Evolutionary conservation across 2,888 invertebrate species (phyloP).

Genomic region (Brachypalpus laphriformis): DNA sequence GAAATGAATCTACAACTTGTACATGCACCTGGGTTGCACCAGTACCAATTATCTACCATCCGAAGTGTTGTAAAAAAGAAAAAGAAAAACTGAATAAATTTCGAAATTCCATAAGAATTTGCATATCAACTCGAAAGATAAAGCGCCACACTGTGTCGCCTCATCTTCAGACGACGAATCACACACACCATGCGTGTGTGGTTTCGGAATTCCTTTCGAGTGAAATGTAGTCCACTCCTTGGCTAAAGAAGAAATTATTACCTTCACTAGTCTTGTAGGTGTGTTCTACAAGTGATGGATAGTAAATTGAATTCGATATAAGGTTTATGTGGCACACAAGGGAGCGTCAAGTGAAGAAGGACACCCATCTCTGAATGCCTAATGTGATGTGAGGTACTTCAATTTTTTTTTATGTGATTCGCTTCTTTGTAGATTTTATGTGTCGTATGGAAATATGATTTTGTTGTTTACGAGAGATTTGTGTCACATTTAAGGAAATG

Average conservation of each 20-base stretch:
- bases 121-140: constrained; percentile 19
- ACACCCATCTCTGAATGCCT: constrained; percentile 4
- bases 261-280: constrained; percentile 20
- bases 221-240: constrained; percentile 36
- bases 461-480: constrained; percentile 8
- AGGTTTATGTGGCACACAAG: neutral
- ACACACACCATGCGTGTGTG: neutral
- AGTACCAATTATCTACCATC: too few relatives aligned
- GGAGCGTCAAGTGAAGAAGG: constrained; percentile 21
- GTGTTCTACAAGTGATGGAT: constrained; percentile 43
- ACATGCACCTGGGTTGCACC: constrained; percentile 18
- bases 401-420: neutral
- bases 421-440: neutral
- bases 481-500: neutral
- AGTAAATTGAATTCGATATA: constrained; percentile 28
- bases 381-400: neutral
- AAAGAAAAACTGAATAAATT: constrained; percentile 21
- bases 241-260: constrained; percentile 27
- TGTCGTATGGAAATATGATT: constrained; percentile 7
- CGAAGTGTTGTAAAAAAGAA: neutral
- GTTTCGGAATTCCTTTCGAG: constrained; percentile 1
- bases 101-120: constrained; percentile 19
- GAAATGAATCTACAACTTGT: neutral
- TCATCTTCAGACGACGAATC: neutral
- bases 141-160: neutral